phyloP scores from a whole-genome alignment of 2,888 invertebrate species.

The Cremastobaeus sp. region DNA sequence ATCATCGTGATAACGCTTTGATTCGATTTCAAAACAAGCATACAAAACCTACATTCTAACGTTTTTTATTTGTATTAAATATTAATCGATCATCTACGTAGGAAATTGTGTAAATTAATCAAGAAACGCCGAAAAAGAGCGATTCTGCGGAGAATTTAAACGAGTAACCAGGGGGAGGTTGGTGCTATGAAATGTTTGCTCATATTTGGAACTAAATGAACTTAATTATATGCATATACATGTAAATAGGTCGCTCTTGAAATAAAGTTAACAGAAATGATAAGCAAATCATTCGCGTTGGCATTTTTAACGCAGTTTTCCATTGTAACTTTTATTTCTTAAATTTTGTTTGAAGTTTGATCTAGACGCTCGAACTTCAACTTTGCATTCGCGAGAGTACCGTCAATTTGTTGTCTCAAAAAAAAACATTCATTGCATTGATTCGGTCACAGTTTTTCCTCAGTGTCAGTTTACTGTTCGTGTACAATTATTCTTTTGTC shows the following conservation, averaged over 20 bases:
- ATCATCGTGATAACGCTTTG: constrained; percentile 49
- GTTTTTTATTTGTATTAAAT: no score
- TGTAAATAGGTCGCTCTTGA: constrained; percentile 33
- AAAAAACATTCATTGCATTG: no score
- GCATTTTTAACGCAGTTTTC: no score
- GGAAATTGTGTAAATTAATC: constrained; percentile 19
- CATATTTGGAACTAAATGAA: constrained; percentile 34
- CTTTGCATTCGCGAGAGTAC: no score
- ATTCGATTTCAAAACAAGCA: constrained; percentile 41
- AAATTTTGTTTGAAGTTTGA: no score
- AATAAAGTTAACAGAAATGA: constrained; percentile 8
- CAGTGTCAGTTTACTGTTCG: not conserved
- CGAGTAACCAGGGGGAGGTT: constrained; percentile 2
- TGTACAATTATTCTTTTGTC: not conserved
- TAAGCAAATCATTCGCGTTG: no score
- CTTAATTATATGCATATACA: constrained; percentile 24
- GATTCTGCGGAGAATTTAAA: constrained; percentile 1
- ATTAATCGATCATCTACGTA: no score
- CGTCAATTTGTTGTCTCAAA: no score
- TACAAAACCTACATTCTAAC: constrained; percentile 13
- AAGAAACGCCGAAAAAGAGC: not conserved
- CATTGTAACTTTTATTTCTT: no score
- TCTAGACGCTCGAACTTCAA: no score
- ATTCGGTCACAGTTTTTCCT: not conserved
- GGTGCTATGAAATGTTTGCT: constrained; percentile 45